These are phyloP conservation scores for Galaxea fascicularis DNA, from an alignment of 92 coral and sea anemone species.

Conservation along the genomic window DNA sequence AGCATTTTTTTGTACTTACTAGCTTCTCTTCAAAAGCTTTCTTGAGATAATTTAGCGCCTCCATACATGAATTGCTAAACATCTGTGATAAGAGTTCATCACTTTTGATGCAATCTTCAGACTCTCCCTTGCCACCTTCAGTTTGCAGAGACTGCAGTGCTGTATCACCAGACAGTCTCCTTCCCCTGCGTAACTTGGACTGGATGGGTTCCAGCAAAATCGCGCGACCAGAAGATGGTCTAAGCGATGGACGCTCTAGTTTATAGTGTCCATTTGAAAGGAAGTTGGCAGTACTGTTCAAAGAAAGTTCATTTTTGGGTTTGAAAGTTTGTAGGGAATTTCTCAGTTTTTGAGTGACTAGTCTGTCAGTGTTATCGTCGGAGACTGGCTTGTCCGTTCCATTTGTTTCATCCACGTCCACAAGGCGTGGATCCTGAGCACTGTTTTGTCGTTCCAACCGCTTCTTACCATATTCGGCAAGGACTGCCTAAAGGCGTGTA, in stretches of 20 bases:
- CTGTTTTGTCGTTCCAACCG: conserved; percentile 91
- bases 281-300: neutral
- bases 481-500: conserved; percentile 71
- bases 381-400: neutral
- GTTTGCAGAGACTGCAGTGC: neutral
- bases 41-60: conserved; percentile 36
- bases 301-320: neutral
- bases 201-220: conserved; percentile 25
- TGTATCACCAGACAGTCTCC: neutral
- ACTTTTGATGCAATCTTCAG: neutral
- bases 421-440: conserved; percentile 92
- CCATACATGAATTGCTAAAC: conserved; percentile 36
- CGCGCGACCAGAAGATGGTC: conserved; percentile 8
- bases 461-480: conserved; percentile 94
- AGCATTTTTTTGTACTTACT: conserved; percentile 19
- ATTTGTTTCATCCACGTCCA: conserved; percentile 84
- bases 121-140: neutral
- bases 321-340: neutral
- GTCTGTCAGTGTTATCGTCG: neutral
- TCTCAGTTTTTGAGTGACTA: neutral
- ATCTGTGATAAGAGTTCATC: conserved; percentile 13
- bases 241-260: neutral
- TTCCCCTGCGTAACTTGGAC: conserved; percentile 8
- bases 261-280: conserved; percentile 36
- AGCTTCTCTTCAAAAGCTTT: conserved; percentile 33